Conservation (phyloP, 2,113 vertebrate genomes). For the Phyllostomus hastatus region DNA sequence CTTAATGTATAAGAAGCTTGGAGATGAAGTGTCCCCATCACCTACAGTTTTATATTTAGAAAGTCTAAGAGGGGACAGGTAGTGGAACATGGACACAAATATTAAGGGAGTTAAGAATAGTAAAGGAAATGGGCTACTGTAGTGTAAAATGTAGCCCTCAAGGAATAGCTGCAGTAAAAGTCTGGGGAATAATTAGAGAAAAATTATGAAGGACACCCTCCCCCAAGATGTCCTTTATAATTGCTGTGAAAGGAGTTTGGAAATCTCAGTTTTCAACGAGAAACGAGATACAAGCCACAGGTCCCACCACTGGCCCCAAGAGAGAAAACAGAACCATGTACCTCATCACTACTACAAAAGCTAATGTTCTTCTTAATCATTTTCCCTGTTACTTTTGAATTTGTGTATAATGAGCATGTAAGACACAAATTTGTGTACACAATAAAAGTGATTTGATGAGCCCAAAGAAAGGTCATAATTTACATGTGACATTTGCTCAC, state of each 20-base stretch:
- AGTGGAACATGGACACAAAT: not conserved
- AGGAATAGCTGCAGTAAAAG: not conserved
- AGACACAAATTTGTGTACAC: not conserved
- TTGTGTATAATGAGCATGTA: not conserved
- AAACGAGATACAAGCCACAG: not conserved
- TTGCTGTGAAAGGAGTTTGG: not conserved
- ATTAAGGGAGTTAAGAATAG: not conserved
- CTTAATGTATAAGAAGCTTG: too few relatives aligned
- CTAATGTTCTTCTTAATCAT: not conserved
- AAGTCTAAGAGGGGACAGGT: not conserved
- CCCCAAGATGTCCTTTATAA: not conserved
- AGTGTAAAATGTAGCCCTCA: not conserved
- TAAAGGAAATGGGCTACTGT: not conserved
- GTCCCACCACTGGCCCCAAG: not conserved
- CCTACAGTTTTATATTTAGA: not conserved
- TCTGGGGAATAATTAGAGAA: not conserved
- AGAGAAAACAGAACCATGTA: not conserved
- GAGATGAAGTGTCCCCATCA: not conserved
- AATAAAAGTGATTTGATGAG: not conserved
- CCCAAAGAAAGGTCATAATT: constrained; percentile 10
- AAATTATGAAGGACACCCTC: not conserved
- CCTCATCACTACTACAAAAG: not conserved
- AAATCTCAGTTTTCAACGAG: not conserved
- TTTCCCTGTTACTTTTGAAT: not conserved
- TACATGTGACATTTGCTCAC: not conserved